Evolutionary conservation across 2,797 vertebrate species (phyloP), one percentile per base, ranked within the genome.

Genomic region (Pagetopsis macropterus): DNA sequence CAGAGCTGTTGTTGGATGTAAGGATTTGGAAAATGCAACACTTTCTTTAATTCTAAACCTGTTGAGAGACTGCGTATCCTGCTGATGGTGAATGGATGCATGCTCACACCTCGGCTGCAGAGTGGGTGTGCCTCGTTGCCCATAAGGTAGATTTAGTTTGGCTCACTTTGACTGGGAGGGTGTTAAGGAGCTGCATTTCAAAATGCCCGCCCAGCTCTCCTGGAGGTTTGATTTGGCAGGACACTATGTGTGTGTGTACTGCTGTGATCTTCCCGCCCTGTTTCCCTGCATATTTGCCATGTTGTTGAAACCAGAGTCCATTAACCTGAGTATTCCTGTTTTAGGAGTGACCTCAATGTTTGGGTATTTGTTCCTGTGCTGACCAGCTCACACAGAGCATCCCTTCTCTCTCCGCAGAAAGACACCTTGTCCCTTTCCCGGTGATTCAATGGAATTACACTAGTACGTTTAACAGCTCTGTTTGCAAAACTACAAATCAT

Each of bases 311-410:
- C 76, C 77, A 85, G 72, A 85, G 72, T 77, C 86, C 69, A 82
- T 89, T 84, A 90, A 86, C 77, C 60, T 2, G 48, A 82, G 84
- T 87, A 76, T 89, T 91, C 86, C 86, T 87, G 88, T 72, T 84
- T 82, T 72, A 31, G 64, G 71, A 83, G 76, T 86, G 76, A 89
- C 86, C 87, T 92, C 88, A 89, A 76, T 91, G 88, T 90, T 88
- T 92, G 87, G 70, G 52, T 82, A 75, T 82, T 82, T 79, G 86
- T 85, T 87, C 75, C 86, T 84, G 87, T 76, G 86, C 77, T 65
- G 70, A 82, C 67, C 82, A 74, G 79, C 81, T 84, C 75, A 64
- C 78, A 92, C 87, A 91, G 81, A 85, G 86, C 76, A 68, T 80
- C 88, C 83, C 83, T 90, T 85, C 76, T 82, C 84, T 70, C 55